Base-by-base conservation (phyloP, 1,140 invertebrate genomes). In the Polypedilum pembai region DNA sequence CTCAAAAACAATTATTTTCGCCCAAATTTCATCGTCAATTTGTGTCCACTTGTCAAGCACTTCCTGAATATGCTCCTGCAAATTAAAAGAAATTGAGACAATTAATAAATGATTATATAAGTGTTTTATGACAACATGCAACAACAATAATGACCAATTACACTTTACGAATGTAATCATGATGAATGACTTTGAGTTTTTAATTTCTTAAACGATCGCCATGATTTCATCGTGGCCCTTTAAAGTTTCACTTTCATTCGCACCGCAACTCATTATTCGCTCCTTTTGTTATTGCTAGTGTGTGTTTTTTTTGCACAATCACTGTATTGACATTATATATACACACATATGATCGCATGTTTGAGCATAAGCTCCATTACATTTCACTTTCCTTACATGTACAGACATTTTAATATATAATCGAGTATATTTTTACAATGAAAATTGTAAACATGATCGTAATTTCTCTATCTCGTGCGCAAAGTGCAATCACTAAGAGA, bases 11-110 rank as follows among this genome's bases (percentile, higher is more conserved):
- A 98, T 96, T 66, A 97, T 94, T 88, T 98, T 98, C 74, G 95
- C 94, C 95, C 95, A 98, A 79, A 98, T 98, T 84, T 97, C 95
- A 80, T 98, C 95, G 79, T 98, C 95, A 78, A 98, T 96, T 85
- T 96, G 94, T 76, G 92, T 94, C 93, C 95, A 96, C 87, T 97
- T 97, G 82, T 94, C 90, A 74, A 96, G 83, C 73, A 98, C 94
- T 86, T 98, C 95, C 83, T 95, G 92, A 83, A 98, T 95, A 84
- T 98, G 95, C 85, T 97, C 94, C 95, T 98, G 85, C 80, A 83
- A 83, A 77, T 80, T 82, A 82, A 80, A 78, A 77, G 78, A 77
- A 76, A 75, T 76, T 41, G 33, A 56, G 41, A 45, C 41, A 2
- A 45, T 45, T 45, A 45, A 15, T 45, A 3, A 12, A 45, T 45